Base-by-base conservation (phyloP, 1,140 invertebrate species). In the Asobara japonica region DNA sequence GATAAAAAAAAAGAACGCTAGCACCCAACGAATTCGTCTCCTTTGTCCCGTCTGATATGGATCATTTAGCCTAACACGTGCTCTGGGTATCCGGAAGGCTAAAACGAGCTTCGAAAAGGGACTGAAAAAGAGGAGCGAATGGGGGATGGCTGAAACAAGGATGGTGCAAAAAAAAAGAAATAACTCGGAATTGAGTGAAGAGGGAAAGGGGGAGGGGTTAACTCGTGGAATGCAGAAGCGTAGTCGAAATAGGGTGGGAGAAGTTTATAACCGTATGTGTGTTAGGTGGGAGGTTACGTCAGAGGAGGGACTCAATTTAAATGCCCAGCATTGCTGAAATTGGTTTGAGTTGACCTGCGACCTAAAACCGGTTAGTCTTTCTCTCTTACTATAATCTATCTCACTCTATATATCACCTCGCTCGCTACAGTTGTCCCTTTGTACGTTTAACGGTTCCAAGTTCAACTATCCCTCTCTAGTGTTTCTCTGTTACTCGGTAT, bases 311-410 rank as follows among this genome's bases (percentile, higher is more conserved):
- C 69, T 71, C 61, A 71, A 71, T 71, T 71, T 71, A 71, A 71
- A 71, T 71, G 61, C 69, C 30, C 69, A 30, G 61, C 69, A 71
- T 71, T 71, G 69, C 69, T 71, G 69, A 51, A 71, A 71, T 71
- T 71, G 69, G 69, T 71, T 65, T 41, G 36, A 71, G 61, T 71
- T 71, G 69, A 71, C 61, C 69, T 65, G 22, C 29, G 62, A 61
- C 60, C 69, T 27, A 61, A 22, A 31, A 30, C 51, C 51, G 51
- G 51, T 56, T 70, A 41, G 45, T n/a, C 36, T n/a, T n/a, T n/a
- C n/a, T n/a, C n/a, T n/a, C n/a, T n/a, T n/a, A n/a, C n/a, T n/a
- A n/a, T n/a, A n/a, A 41, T 36, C 20, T 61, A 16, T 69, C 51
- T 62, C 16, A 27, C 18, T 62, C 29, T 64, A 16, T 69, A 33